These are phyloP conservation scores for Platycercus adscitus DNA, from an alignment of 2,113 vertebrate species.

Conservation along the genomic window DNA sequence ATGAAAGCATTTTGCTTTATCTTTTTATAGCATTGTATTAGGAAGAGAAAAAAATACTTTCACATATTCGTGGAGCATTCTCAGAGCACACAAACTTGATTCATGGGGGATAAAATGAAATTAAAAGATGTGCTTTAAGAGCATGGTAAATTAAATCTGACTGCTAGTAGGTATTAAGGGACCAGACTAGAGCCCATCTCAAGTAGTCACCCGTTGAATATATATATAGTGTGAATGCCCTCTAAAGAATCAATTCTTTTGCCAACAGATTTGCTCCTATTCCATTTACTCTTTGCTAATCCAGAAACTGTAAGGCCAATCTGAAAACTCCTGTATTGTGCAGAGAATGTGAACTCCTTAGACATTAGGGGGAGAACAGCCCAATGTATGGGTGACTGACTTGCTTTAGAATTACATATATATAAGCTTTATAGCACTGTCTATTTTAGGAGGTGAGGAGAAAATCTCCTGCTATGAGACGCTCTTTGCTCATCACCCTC, in stretches of 20 bases:
- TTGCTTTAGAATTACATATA: not conserved
- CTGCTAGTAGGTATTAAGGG: not conserved
- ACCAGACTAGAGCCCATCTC: not conserved
- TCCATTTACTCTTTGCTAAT: not conserved
- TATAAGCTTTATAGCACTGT: not conserved
- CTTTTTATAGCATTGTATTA: not conserved
- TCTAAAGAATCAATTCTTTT: not conserved
- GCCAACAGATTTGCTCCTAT: not conserved
- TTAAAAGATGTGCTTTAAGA: not conserved
- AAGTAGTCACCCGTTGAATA: not conserved
- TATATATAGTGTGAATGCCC: not conserved
- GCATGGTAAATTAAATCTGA: not conserved
- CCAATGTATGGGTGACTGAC: not conserved
- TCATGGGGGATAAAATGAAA: not conserved
- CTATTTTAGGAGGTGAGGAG: not conserved
- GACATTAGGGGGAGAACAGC: not conserved
- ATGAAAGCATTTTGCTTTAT: not conserved
- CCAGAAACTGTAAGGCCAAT: not conserved
- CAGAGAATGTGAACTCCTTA: not conserved
- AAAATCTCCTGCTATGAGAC: not conserved
- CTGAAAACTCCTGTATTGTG: not conserved
- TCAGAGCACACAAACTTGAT: not conserved
- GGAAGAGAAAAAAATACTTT: not conserved
- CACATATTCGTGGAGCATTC: not conserved
- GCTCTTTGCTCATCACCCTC: not conserved